phyloP scores from a whole-genome alignment of 2,113 vertebrate genomes.

The Eleginops maclovinus region DNA sequence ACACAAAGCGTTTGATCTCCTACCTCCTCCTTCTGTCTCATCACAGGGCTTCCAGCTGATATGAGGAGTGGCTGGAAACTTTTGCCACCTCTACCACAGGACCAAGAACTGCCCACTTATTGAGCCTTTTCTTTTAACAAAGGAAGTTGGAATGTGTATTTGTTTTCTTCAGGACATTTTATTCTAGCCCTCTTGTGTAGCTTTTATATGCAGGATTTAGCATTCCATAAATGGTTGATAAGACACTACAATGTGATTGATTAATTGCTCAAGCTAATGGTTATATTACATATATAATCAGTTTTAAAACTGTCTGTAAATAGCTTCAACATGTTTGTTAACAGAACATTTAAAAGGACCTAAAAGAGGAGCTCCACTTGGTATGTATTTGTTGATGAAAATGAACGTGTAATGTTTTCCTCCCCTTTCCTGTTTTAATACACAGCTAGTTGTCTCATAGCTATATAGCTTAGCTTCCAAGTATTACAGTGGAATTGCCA shows the following conservation, averaged over 20 bases:
- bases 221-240: not conserved
- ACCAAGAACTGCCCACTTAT: slow-evolving; percentile 54
- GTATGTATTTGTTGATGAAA: too few species aligned
- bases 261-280: not conserved
- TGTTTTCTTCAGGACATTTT: not conserved
- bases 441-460: not conserved
- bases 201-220: not conserved
- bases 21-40: slow-evolving; percentile 75
- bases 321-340: not conserved
- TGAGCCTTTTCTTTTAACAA: not conserved
- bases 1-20: slow-evolving; percentile 64
- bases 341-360: not conserved
- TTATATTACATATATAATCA: not conserved
- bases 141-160: slow-evolving; percentile 3
- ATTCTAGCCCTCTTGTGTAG: not conserved
- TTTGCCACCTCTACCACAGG: slow-evolving; percentile 59
- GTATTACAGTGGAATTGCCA: not conserved
- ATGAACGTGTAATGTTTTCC: not conserved
- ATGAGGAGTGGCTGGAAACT: slow-evolving; percentile 56
- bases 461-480: not conserved
- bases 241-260: not conserved
- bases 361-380: too few species aligned
- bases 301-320: not conserved
- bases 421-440: not conserved
- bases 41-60: slow-evolving; percentile 73